A percentile compares a stretch with the other conserved stretches of the same genome.
Conservation (phyloP, 1,140 invertebrate genomes). For the Lasioglossum albipes region DNA sequence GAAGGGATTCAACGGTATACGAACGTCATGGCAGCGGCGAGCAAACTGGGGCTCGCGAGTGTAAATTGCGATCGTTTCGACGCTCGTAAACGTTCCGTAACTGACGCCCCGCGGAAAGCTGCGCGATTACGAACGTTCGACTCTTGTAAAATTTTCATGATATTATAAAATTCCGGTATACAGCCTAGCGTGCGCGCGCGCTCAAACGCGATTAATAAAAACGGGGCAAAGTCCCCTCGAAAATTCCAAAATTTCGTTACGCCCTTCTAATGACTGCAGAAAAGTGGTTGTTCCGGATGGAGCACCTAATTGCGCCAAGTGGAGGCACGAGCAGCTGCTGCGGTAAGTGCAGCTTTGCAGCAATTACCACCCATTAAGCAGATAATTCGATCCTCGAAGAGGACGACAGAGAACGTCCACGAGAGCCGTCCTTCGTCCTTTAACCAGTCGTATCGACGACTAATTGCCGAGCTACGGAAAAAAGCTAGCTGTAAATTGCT, state of each 20-base stretch:
- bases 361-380: constrained; percentile 67
- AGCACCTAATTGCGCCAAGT: constrained; percentile 45
- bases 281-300: neutral
- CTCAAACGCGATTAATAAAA: no score
- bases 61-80: constrained; percentile 10
- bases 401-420: constrained; percentile 47
- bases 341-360: constrained; percentile 64
- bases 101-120: neutral
- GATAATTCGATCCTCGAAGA: constrained; percentile 64
- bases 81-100: neutral
- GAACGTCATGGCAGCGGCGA: no score
- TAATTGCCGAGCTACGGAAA: constrained; percentile 44
- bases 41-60: neutral
- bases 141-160: no score
- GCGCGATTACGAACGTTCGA: neutral
- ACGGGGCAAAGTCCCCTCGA: no score
- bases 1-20: neutral
- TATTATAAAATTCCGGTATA: no score
- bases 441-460: constrained; percentile 51
- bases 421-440: constrained; percentile 37
- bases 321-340: constrained; percentile 33
- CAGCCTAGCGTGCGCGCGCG: no score
- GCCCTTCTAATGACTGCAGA: constrained; percentile 4
- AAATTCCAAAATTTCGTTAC: constrained; percentile 23
- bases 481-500: neutral